These are phyloP conservation scores for Drosophila insularis DNA, from an alignment of 1,140 invertebrate genomes.

Conservation along the genomic window DNA sequence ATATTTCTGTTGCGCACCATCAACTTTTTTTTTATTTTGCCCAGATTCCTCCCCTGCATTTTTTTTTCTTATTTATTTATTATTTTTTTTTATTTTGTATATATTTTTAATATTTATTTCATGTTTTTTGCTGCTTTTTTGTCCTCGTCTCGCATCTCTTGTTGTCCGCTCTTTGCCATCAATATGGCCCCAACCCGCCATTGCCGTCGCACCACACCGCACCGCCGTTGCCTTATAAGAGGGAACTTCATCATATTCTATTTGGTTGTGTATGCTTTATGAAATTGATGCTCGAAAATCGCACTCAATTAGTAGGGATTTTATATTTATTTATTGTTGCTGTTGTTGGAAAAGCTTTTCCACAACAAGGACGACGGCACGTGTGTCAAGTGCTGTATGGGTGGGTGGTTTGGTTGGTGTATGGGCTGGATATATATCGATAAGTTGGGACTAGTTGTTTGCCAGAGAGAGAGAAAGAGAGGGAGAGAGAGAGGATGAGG, in stretches of 20 bases:
- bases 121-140: constrained; percentile 51
- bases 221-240: constrained; percentile 31
- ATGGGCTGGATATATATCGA: not conserved
- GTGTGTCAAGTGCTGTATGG: constrained; percentile 43
- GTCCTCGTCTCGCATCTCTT: constrained; percentile 2
- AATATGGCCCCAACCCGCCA: not conserved
- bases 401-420: not conserved
- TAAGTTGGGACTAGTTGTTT: not conserved
- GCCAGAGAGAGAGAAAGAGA: not conserved
- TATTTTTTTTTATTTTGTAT: constrained; percentile 38
- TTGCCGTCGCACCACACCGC: not conserved
- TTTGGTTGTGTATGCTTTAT: constrained; percentile 65
- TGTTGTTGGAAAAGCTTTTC: constrained; percentile 34
- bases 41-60: constrained; percentile 45
- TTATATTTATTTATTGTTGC: constrained; percentile 75
- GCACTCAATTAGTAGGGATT: constrained; percentile 78
- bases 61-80: constrained; percentile 66
- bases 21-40: constrained; percentile 41
- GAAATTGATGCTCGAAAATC: constrained; percentile 80
- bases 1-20: constrained; percentile 28
- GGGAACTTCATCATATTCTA: constrained; percentile 66
- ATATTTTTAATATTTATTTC: constrained; percentile 63
- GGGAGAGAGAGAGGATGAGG: no score
- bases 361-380: constrained; percentile 31
- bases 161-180: not conserved